A percentile compares a stretch with the other conserved stretches of the same genome.
phyloP scores from a whole-genome alignment of 1,140 invertebrate genomes.

The Aplysia californica region DNA sequence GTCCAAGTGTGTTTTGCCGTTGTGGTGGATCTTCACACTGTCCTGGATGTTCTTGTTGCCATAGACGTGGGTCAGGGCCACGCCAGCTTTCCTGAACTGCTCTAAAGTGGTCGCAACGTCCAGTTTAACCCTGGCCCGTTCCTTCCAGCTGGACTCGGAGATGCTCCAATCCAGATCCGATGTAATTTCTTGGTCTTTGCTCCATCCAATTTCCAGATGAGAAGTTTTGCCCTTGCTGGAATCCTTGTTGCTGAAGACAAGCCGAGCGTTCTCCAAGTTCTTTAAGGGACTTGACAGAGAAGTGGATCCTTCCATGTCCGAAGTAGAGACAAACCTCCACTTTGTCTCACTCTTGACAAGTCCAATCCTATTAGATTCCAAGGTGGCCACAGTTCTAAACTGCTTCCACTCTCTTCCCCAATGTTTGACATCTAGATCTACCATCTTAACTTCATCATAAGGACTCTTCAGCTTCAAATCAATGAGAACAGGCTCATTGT shows the following conservation, averaged over 20 bases:
- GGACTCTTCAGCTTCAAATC: slow-evolving; percentile 8
- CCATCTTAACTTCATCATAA: neutral
- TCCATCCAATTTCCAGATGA: slow-evolving; percentile 26
- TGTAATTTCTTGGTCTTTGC: slow-evolving; percentile 21
- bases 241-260: slow-evolving; percentile 5
- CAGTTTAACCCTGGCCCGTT: neutral
- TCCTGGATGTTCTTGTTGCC: slow-evolving; percentile 18
- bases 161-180: neutral
- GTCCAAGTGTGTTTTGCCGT: slow-evolving; percentile 47
- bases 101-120: slow-evolving; percentile 38
- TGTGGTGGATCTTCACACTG: slow-evolving; percentile 31
- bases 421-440: neutral
- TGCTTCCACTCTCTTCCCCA: neutral
- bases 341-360: slow-evolving; percentile 1
- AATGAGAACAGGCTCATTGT: slow-evolving; percentile 3
- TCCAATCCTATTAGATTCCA: slow-evolving; percentile 14
- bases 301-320: slow-evolving; percentile 22
- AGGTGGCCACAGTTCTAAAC: neutral
- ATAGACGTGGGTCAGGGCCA: slow-evolving; percentile 27
- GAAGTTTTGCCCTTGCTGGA: neutral
- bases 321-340: neutral
- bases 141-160: neutral
- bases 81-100: slow-evolving; percentile 12
- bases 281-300: slow-evolving; percentile 32
- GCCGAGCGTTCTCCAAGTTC: slow-evolving; percentile 28